These are phyloP conservation scores for Sebastes iracundus DNA, from an alignment of 2,797 vertebrate genomes.

Conservation along the genomic window DNA sequence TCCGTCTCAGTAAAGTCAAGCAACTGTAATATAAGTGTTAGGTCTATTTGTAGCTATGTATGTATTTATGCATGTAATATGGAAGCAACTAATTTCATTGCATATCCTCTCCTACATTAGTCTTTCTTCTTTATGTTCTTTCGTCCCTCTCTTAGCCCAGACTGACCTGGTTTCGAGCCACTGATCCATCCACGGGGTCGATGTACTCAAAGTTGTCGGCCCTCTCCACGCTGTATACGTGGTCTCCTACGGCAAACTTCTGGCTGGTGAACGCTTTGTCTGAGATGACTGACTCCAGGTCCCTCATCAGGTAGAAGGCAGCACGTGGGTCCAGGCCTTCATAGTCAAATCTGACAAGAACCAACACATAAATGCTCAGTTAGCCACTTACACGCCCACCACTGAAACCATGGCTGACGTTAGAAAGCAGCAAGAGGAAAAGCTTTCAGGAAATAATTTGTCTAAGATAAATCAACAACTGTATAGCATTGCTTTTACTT, in stretches of 20 bases:
- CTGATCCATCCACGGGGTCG: constrained; percentile 96
- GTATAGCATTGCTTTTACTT: neutral
- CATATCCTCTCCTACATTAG: neutral
- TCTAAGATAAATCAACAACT: neutral
- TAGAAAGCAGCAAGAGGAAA: neutral
- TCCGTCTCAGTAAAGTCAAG: neutral
- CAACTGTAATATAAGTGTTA: neutral
- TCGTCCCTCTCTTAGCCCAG: neutral
- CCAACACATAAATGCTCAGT: neutral
- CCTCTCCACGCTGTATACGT: constrained; percentile 92
- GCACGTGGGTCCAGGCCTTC: constrained; percentile 92
- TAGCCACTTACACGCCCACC: neutral
- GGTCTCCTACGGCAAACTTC: constrained; percentile 95
- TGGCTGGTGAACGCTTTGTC: constrained; percentile 94
- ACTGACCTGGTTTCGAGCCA: constrained; percentile 96
- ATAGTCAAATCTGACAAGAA: constrained; percentile 92
- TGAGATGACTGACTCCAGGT: constrained; percentile 90
- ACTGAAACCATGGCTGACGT: neutral
- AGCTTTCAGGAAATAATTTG: neutral
- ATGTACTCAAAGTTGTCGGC: constrained; percentile 96
- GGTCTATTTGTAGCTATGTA: neutral
- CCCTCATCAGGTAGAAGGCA: constrained; percentile 95
- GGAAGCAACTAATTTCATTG: neutral
- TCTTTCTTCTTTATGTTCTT: neutral
- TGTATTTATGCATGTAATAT: neutral